These are phyloP conservation scores for Thymelicus sylvestris DNA, from an alignment of 2,888 invertebrate species.

Conservation along the genomic window DNA sequence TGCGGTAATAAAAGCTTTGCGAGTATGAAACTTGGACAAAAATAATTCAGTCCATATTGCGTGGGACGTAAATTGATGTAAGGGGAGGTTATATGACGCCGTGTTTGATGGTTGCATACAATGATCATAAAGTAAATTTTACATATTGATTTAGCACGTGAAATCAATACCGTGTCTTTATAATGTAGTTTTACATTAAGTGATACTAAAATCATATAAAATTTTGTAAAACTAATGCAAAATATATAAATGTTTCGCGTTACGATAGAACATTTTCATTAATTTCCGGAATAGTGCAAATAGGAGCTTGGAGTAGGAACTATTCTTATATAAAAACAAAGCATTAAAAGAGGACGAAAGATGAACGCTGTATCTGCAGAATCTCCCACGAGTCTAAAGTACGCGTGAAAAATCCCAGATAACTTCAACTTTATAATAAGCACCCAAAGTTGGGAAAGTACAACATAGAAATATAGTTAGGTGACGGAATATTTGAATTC, in stretches of 20 bases:
- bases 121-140: too few relatives aligned
- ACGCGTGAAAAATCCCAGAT: constrained; percentile 16
- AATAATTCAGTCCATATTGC: constrained; percentile 54
- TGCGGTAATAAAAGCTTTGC: constrained; percentile 50
- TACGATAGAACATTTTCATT: too few relatives aligned
- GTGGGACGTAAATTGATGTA: constrained; percentile 62
- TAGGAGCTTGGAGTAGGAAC: background rate
- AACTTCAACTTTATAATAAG: constrained; percentile 23
- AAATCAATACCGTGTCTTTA: background rate
- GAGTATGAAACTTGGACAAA: constrained; percentile 51
- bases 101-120: background rate
- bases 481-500: constrained; percentile 25
- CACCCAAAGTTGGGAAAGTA: constrained; percentile 14
- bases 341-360: background rate
- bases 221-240: too few relatives aligned
- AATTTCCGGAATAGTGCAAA: too few relatives aligned
- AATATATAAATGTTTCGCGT: too few relatives aligned
- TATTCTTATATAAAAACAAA: background rate
- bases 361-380: constrained; percentile 16
- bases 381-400: background rate
- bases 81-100: constrained; percentile 36
- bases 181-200: background rate
- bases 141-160: background rate
- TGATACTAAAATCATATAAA: too few relatives aligned
- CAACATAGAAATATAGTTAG: constrained; percentile 25